phyloP scores from a whole-genome alignment of 2,113 vertebrate species.

The Corythaeola cristata region DNA sequence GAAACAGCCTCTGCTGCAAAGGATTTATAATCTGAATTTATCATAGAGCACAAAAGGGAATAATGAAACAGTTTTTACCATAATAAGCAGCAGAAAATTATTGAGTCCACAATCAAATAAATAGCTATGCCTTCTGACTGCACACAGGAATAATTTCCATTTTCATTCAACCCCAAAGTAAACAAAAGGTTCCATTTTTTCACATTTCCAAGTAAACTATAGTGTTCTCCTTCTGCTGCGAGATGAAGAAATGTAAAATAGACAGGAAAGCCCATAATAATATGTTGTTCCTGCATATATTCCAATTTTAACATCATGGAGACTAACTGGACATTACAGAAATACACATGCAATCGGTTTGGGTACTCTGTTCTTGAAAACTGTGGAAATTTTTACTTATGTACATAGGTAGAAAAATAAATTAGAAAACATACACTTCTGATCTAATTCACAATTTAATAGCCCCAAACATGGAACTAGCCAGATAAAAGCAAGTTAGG shows the following conservation, averaged over 20 bases:
- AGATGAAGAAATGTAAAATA: background rate
- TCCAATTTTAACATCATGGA: background rate
- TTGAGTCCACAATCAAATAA: background rate
- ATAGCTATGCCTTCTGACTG: background rate
- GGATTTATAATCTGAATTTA: background rate
- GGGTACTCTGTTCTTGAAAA: background rate
- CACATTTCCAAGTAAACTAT: background rate
- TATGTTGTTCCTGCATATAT: background rate
- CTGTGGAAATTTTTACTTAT: background rate
- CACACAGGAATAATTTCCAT: background rate
- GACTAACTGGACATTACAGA: background rate
- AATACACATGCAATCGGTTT: background rate
- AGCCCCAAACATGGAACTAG: background rate
- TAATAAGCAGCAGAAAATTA: background rate
- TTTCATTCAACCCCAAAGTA: background rate
- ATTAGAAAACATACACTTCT: background rate
- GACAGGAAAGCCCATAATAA: background rate
- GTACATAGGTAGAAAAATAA: background rate
- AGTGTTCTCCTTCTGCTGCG: background rate
- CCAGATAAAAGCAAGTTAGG: background rate
- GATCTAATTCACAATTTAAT: background rate
- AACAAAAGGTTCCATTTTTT: constrained; percentile 7
- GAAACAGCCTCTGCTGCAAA: background rate
- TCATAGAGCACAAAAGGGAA: background rate
- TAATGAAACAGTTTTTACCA: background rate